These are phyloP conservation scores for Catalaphyllia jardinei DNA, from an alignment of 64 coral and sea anemone genomes.

Conservation along the genomic window DNA sequence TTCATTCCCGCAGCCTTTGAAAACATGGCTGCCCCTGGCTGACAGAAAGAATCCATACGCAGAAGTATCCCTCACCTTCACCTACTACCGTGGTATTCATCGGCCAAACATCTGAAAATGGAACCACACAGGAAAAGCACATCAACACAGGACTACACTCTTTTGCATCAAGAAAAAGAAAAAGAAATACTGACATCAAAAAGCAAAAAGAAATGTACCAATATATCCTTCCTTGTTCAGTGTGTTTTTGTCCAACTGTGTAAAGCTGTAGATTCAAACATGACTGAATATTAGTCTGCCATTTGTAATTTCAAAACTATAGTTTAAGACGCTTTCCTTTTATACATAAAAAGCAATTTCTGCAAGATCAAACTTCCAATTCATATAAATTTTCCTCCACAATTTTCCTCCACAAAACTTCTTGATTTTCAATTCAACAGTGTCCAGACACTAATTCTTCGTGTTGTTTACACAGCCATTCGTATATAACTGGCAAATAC, in stretches of 20 bases:
- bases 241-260: slow-evolving; percentile 63
- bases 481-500: too few species aligned
- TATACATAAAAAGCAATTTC: too few species aligned
- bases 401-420: too few species aligned
- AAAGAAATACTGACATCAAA: not conserved
- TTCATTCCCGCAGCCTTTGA: too few species aligned
- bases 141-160: not conserved
- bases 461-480: too few species aligned
- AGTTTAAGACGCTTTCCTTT: not conserved
- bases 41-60: too few species aligned
- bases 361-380: too few species aligned
- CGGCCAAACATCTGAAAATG: slow-evolving; percentile 89
- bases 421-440: too few species aligned
- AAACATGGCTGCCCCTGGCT: too few species aligned
- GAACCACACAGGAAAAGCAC: not conserved
- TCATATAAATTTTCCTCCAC: too few species aligned
- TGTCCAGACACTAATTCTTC: too few species aligned
- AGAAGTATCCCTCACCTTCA: slow-evolving; percentile 54
- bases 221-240: slow-evolving; percentile 75
- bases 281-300: not conserved
- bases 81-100: slow-evolving; percentile 71
- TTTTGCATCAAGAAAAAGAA: not conserved
- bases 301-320: not conserved
- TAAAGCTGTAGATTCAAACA: slow-evolving; percentile 50
- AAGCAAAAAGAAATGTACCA: slow-evolving; percentile 34